These are phyloP conservation scores for Drosophila albomicans DNA, from an alignment of 1,140 invertebrate species.

Conservation along the genomic window DNA sequence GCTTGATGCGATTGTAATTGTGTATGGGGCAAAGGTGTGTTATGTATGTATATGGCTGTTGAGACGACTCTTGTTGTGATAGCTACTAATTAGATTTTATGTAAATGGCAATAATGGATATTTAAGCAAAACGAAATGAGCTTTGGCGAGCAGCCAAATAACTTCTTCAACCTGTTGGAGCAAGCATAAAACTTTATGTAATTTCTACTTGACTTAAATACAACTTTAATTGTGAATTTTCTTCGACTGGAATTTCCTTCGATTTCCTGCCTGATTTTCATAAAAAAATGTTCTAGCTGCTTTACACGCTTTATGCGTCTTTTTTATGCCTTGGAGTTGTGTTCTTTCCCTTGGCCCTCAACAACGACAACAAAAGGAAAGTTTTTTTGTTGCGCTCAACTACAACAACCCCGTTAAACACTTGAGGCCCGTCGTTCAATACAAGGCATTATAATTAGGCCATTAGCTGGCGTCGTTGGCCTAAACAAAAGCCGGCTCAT, in stretches of 20 bases:
- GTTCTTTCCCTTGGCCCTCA: background rate
- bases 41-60: slow-evolving; percentile 10
- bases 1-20: slow-evolving; percentile 29
- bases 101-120: slow-evolving; percentile 55
- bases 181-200: background rate
- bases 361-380: background rate
- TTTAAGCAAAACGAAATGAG: slow-evolving; percentile 27
- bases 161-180: slow-evolving; percentile 18
- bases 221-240: background rate
- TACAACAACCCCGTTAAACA: slow-evolving; percentile 8
- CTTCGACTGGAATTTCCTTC: background rate
- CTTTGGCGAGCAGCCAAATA: slow-evolving; percentile 7
- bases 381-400: background rate
- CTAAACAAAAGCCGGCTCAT: slow-evolving; percentile 52
- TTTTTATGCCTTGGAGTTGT: background rate
- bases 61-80: slow-evolving; percentile 39
- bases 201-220: background rate
- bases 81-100: slow-evolving; percentile 58
- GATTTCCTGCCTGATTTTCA: background rate
- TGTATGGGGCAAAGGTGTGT: background rate
- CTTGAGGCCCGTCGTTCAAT: slow-evolving; percentile 18
- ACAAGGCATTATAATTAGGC: slow-evolving; percentile 35
- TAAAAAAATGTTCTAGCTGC: background rate
- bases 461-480: slow-evolving; percentile 35
- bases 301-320: background rate